Base-by-base conservation (phyloP, 1,140 invertebrate species). In the Catajapyx aquilonaris region DNA sequence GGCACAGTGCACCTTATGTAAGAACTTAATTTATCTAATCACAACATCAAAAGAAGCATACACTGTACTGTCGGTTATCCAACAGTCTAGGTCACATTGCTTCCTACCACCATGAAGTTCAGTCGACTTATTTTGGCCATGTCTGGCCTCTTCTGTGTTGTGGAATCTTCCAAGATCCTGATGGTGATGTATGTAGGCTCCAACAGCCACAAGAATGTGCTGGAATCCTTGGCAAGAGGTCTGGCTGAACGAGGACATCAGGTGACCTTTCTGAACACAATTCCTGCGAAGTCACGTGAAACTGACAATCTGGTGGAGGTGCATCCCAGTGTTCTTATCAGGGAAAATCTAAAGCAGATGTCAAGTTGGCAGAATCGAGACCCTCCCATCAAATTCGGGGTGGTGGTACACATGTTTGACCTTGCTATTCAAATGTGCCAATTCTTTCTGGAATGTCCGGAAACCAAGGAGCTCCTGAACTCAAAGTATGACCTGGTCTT, bases 401-500 rank as follows among this genome's bases (percentile, higher is more conserved):
- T 10, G 25, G 10, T 10, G 35, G 20, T 10, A 31, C 7, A 11
- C 16, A 23, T 10, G 53, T 0, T 61, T 58, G 38, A 52, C 52
- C n/a, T 44, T 55, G 37, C 51, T 30, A 3, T 37, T 37, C 36
- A 18, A 15, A 2, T 38, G 32, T n/a, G 28, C 15, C 4, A 18
- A 3, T 23, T 21, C 23, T 34, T 33, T 30, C 25, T 10, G n/a
- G 10, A 28, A 28, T 10, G 10, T 10, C 25, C 10, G 10, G n/a
- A 10, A n/a, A 10, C 25, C 10, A 28, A 10, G 25, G 25, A 28
- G 41, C 47, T 13, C 45, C 52, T 19, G 41, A 51, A 37, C 48
- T 48, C 45, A 44, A 46, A 0, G 38, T 47, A 1, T 44, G 52
- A 19, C 51, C 41, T 37, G 51, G 42, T 4, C 47, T n/a, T n/a